Evolutionary conservation across 2,888 invertebrate genomes (phyloP).

Genomic region (Rotaria socialis): DNA sequence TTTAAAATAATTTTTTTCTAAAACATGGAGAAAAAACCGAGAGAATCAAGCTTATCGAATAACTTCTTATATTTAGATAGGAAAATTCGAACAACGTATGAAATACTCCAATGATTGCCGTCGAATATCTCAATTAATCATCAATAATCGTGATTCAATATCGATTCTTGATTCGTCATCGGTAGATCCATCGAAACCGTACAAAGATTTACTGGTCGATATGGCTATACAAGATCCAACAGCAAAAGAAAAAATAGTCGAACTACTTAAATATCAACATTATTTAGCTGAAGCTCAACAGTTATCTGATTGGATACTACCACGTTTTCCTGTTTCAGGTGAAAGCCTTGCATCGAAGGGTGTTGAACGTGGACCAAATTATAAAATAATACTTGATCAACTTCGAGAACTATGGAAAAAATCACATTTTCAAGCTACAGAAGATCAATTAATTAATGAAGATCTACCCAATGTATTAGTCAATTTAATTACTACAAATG

Average conservation of each 20-base stretch:
- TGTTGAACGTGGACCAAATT: conserved; percentile 41
- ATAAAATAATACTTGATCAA: conserved; percentile 37
- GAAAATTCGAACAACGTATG: neutral
- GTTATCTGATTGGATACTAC: conserved; percentile 37
- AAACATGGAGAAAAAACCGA: too few species aligned
- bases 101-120: conserved; percentile 43
- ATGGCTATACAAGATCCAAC: conserved; percentile 35
- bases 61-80: neutral
- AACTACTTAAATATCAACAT: conserved; percentile 41
- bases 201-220: conserved; percentile 41
- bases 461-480: neutral
- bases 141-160: conserved; percentile 35
- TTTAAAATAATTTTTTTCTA: too few species aligned
- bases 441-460: neutral
- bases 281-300: conserved; percentile 1
- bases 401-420: conserved; percentile 43
- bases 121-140: conserved; percentile 38
- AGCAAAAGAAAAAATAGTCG: conserved; percentile 34
- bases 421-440: conserved; percentile 16
- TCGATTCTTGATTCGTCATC: neutral
- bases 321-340: conserved; percentile 42
- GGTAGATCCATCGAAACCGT: neutral
- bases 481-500: neutral
- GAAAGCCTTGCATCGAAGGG: neutral
- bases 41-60: too few species aligned